Evolutionary conservation across 2,888 invertebrate genomes (phyloP), one percentile per base, ranked within the genome.

Genomic region (Iselma pallidipennis): DNA sequence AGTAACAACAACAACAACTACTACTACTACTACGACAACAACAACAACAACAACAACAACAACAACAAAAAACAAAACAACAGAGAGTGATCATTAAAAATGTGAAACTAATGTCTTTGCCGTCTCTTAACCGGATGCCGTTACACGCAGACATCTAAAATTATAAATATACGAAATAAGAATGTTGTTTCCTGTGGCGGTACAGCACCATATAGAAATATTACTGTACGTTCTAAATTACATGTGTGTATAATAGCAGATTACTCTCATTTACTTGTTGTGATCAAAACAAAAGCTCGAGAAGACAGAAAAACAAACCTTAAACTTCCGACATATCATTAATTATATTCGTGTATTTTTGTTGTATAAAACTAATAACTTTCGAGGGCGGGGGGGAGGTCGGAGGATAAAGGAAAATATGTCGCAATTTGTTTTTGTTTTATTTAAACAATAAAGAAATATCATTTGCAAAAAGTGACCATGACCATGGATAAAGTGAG

Each of bases 161-260:
- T 74, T 75, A 75, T 75, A 73, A 72, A 73, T 70, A 37, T 37
- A 73, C 72, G 68, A 72, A 74, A 73, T 72, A 71, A 72, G 72
- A 73, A 71, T 66, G 67, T 66, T 66, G 70, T 68, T 72, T 72
- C 73, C 74, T 75, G 73, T 69, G 55, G 5, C 16, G 7, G 37
- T 4, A 4, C 31, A 12, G 29, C 4, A 29, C 12, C 10, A 12
- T 4, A 29, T 12, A 5, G 5, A 12, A 12, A 29, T 29, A 12
- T 12, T 29, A 29, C 12, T 29, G 29, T n/a, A 29, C 12, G 29
- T 29, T 12, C 29, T 5, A 12, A 29, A 29, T 29, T 29, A 29
- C 12, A 29, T 12, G n/a, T n/a, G n/a, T n/a, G n/a, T n/a, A n/a
- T n/a, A n/a, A n/a, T n/a, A n/a, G n/a, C n/a, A n/a, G n/a, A n/a